Conservation (phyloP, 1,140 invertebrate species). For the Ceratosolen solmsi region DNA sequence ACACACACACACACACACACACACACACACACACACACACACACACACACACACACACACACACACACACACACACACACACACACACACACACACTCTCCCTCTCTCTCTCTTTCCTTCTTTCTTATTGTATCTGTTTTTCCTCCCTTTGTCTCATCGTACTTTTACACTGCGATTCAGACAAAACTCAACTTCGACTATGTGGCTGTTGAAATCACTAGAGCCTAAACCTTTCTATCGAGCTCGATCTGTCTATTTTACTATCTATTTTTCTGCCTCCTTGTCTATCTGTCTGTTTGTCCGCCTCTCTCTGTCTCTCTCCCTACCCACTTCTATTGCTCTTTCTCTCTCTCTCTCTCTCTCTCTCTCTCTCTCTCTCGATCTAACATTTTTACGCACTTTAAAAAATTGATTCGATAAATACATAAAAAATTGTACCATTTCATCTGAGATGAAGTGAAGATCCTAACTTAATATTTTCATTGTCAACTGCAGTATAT, state of each 20-base stretch:
- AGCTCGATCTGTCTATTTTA: no score
- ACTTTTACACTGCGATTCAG: not conserved
- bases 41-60: no score
- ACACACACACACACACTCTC: no score
- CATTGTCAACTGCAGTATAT: not conserved
- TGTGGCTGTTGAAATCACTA: not conserved
- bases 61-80: no score
- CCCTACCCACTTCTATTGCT: not conserved
- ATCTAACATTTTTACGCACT: conserved; percentile 25
- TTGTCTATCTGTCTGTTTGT: not conserved
- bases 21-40: no score
- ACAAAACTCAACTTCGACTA: not conserved
- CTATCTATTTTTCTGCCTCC: no score
- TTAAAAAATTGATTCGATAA: not conserved
- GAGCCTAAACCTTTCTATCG: not conserved
- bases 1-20: no score
- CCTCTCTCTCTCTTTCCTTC: conserved; percentile 16
- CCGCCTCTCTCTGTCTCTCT: conserved; percentile 24
- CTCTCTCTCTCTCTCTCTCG: conserved; percentile 26
- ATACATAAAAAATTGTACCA: conserved; percentile 29
- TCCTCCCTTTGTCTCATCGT: conserved; percentile 20
- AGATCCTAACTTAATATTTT: not conserved
- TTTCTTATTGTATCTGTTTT: conserved; percentile 7
- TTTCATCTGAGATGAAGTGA: conserved; percentile 23
- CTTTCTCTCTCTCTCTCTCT: conserved; percentile 4